Evolutionary conservation across 2,888 invertebrate genomes (phyloP).

Genomic region (Listrodromus nycthemerus): DNA sequence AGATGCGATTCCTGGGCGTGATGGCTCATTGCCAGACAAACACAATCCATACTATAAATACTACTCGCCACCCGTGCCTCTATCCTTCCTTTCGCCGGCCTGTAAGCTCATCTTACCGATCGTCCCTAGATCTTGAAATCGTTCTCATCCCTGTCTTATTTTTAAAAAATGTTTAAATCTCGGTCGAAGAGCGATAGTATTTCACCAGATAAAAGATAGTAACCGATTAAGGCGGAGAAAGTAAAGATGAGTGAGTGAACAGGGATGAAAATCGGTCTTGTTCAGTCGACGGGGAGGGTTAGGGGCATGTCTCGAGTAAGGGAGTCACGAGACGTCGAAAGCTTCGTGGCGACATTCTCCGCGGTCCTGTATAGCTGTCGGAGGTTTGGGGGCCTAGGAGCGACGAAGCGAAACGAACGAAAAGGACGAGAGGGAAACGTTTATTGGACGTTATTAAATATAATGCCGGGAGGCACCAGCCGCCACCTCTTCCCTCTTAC

Average conservation of each 20-base stretch:
- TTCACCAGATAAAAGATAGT: constrained; percentile 26
- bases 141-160: background rate
- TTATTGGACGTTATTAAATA: constrained; percentile 81
- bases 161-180: background rate
- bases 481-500: constrained; percentile 57
- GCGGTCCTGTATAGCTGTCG: constrained; percentile 18
- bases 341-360: constrained; percentile 39
- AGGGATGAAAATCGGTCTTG: constrained; percentile 51
- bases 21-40: constrained; percentile 81
- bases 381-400: constrained; percentile 34
- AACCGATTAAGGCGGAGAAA: constrained; percentile 39
- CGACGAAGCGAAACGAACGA: constrained; percentile 53
- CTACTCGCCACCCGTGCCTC: constrained; percentile 71
- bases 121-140: constrained; percentile 16
- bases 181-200: background rate
- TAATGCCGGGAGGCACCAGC: constrained; percentile 77
- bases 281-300: constrained; percentile 29
- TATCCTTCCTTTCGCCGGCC: constrained; percentile 28
- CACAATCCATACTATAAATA: constrained; percentile 84
- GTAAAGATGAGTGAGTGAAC: constrained; percentile 20
- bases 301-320: constrained; percentile 58
- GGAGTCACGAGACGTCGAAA: constrained; percentile 43
- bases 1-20: constrained; percentile 60
- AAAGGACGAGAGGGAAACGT: constrained; percentile 66
- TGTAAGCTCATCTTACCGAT: background rate